Conservation (phyloP, 2,113 vertebrate genomes). For the Macroglossus sobrinus region DNA sequence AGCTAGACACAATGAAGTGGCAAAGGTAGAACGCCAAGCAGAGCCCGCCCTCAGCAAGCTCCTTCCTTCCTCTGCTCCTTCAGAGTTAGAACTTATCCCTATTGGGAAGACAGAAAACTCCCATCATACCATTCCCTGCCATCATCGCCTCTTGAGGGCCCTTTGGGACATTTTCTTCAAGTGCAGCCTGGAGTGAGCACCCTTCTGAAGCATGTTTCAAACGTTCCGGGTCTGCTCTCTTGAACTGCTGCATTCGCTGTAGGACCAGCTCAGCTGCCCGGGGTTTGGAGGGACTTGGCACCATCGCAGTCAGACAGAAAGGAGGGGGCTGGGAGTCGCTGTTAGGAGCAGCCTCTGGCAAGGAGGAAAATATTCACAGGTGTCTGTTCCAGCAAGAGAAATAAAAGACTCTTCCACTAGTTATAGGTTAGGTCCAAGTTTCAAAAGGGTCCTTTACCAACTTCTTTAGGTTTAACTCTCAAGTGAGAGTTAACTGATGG, state of each 20-base stretch:
- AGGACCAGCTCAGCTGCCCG: constrained; percentile 86
- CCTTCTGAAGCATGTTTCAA: constrained; percentile 70
- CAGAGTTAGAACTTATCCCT: neutral
- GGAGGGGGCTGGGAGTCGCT: constrained; percentile 36
- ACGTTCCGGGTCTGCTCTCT: constrained; percentile 84
- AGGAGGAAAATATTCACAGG: constrained; percentile 37
- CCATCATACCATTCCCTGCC: constrained; percentile 50
- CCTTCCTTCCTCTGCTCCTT: neutral
- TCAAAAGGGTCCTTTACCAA: neutral
- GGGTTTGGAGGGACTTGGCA: constrained; percentile 12
- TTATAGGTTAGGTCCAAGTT: neutral
- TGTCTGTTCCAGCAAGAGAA: neutral
- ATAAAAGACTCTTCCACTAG: neutral
- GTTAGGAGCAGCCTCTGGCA: constrained; percentile 20
- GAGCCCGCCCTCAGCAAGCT: neutral
- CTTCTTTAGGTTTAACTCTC: neutral
- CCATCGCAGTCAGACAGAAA: neutral
- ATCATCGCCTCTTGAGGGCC: constrained; percentile 46
- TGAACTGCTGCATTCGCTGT: constrained; percentile 92
- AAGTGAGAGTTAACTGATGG: neutral
- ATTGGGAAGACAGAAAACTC: neutral
- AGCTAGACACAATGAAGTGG: neutral
- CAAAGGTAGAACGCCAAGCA: neutral
- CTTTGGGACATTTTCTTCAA: neutral
- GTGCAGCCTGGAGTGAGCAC: neutral